phyloP scores from a whole-genome alignment of 2,113 vertebrate species.

The Hyaena hyaena region DNA sequence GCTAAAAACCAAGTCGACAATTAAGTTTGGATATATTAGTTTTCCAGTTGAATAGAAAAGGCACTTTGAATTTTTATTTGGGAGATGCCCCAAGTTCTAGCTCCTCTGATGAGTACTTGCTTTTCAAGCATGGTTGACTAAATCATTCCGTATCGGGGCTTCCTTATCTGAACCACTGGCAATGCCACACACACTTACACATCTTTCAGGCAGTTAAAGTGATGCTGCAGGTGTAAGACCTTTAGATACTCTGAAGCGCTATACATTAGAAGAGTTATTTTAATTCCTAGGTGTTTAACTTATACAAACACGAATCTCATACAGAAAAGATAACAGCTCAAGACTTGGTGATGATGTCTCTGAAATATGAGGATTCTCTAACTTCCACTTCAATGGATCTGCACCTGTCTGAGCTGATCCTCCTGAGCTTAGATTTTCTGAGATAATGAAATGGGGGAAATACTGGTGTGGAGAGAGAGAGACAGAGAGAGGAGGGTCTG shows the following conservation, averaged over 20 bases:
- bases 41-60: slow-evolving; percentile 2
- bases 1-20: neutral
- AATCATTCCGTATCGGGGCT: neutral
- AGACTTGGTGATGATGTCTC: neutral
- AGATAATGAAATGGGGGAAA: neutral
- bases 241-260: neutral
- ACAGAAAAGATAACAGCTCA: neutral
- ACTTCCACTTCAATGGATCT: neutral
- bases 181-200: neutral
- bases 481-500: neutral
- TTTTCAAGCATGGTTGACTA: slow-evolving; percentile 15
- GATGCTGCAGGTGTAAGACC: neutral
- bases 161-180: neutral
- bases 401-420: neutral
- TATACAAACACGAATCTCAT: slow-evolving; percentile 2
- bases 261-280: neutral
- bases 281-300: slow-evolving; percentile 1
- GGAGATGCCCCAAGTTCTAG: neutral
- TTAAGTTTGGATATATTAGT: neutral
- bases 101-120: neutral
- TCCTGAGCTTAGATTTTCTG: neutral
- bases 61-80: neutral
- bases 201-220: slow-evolving; percentile 2
- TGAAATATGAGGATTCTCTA: neutral
- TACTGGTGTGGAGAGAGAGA: neutral